Conservation (phyloP, 1,140 invertebrate genomes). For the Tetramorium simillimum region DNA sequence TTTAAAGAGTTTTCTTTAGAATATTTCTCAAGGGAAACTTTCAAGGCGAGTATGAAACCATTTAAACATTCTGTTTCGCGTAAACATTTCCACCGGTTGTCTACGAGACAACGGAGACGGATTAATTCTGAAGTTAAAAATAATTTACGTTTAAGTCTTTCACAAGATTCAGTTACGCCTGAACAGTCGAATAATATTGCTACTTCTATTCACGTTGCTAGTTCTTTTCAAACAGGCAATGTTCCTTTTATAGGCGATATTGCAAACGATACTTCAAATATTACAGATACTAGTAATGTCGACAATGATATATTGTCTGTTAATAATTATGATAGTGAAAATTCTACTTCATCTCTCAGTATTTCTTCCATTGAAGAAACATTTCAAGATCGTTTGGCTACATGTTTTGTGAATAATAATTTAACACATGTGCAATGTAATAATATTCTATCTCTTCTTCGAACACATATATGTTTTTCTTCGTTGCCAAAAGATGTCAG, state of each 20-base stretch:
- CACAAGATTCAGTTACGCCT: neutral
- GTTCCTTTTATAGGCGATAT: neutral
- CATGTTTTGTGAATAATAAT: too few relatives aligned
- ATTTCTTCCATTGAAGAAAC: too few relatives aligned
- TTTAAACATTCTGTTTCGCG: neutral
- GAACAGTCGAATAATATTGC: neutral
- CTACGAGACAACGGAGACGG: neutral
- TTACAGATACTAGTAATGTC: too few relatives aligned
- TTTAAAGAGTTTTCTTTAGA: neutral
- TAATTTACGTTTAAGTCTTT: neutral
- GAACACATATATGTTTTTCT: too few relatives aligned
- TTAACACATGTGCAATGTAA: too few relatives aligned
- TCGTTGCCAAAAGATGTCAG: too few relatives aligned
- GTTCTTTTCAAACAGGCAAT: neutral
- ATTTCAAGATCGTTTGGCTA: too few relatives aligned
- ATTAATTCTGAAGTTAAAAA: neutral
- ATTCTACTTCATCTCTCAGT: too few relatives aligned
- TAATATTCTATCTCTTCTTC: too few relatives aligned
- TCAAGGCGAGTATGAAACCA: neutral
- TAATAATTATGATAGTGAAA: too few relatives aligned
- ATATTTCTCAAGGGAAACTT: neutral
- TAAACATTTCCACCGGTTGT: neutral
- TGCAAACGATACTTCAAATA: neutral
- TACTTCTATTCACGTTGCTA: neutral
- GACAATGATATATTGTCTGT: too few relatives aligned